Base-by-base conservation (phyloP, 2,113 vertebrate species). In the Chlorodrepanis virens region DNA sequence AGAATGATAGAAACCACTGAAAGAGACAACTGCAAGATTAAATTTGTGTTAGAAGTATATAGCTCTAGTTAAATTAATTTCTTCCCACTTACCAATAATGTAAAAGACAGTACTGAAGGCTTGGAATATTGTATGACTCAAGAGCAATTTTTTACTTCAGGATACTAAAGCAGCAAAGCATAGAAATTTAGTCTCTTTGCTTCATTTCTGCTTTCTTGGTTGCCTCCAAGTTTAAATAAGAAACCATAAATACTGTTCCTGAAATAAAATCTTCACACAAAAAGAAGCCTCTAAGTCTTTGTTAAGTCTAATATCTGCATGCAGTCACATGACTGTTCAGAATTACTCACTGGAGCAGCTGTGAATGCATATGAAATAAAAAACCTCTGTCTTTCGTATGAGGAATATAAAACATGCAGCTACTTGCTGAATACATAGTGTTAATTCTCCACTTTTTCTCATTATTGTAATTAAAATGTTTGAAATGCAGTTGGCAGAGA, bases 271-370 rank as follows among this genome's bases (percentile, higher is more conserved):
- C 50, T 59, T 85, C 49, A 56, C 35, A 81, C 40, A 84, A 22
- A 49, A 91, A 60, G 70, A 59, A 33, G 5, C 50, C 31, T 91
- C 57, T 82, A 91, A 92, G 54, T 79, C 72, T 89, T 91, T 87
- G 61, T 92, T 87, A 84, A 86, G 54, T 78, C 80, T 84, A 79
- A 92, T 93, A 79, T 93, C 75, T 90, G 52, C 70, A 49, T 45
- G 18, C 18, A 87, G 69, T 84, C 93, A 92, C 3, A 14, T 94
- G 92, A 70, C 52, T 94, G 44, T 68, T 93, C 57, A 79, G 67
- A 96, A 96, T 93, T 91, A 87, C 65, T 93, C n/a, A 47, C 52
- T 94, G 76, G 57, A 93, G 53, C 77, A 93, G 90, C 81, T 97
- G 92, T 40, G 72, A 92, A 68, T 79, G 31, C 63, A 18, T 56